phyloP scores from a whole-genome alignment of 2,888 invertebrate genomes.

The Acrobasis consociella region DNA sequence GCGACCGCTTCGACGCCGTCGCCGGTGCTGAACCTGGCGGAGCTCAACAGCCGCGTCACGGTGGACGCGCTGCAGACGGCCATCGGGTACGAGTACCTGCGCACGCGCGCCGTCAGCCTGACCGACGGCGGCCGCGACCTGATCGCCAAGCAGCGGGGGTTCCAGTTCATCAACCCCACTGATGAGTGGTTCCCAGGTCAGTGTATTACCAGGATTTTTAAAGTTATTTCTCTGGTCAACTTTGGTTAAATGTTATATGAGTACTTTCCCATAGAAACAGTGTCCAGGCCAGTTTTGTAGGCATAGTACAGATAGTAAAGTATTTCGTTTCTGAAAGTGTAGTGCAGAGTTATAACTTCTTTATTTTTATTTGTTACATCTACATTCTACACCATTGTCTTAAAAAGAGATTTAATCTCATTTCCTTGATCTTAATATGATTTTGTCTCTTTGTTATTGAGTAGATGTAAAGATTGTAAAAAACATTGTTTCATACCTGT shows the following conservation, averaged over 20 bases:
- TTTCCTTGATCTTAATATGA: not conserved
- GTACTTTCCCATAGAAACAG: too few species aligned
- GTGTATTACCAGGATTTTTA: conserved; percentile 24
- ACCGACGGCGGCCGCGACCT: conserved; percentile 88
- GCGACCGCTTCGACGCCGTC: conserved; percentile 94
- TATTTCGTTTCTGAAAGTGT: too few species aligned
- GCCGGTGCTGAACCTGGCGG: conserved; percentile 91
- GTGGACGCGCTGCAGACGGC: conserved; percentile 89
- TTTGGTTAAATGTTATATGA: too few species aligned
- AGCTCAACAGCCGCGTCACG: conserved; percentile 87
- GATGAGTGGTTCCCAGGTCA: conserved; percentile 94
- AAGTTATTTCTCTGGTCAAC: not conserved
- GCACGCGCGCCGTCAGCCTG: conserved; percentile 86
- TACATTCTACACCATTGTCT: not conserved
- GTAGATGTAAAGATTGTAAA: not conserved
- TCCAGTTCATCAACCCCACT: conserved; percentile 92
- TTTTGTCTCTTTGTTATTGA: conserved; percentile 10
- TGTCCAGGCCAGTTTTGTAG: too few species aligned
- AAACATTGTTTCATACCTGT: not conserved
- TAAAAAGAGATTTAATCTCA: not conserved
- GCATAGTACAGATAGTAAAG: too few species aligned
- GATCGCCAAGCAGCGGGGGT: conserved; percentile 90
- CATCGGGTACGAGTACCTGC: conserved; percentile 91
- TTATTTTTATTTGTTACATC: not conserved
- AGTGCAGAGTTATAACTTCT: too few species aligned